Evolutionary conservation across 1,140 invertebrate species (phyloP), one percentile per base, ranked within the genome.

Genomic region (Drosophila auraria): DNA sequence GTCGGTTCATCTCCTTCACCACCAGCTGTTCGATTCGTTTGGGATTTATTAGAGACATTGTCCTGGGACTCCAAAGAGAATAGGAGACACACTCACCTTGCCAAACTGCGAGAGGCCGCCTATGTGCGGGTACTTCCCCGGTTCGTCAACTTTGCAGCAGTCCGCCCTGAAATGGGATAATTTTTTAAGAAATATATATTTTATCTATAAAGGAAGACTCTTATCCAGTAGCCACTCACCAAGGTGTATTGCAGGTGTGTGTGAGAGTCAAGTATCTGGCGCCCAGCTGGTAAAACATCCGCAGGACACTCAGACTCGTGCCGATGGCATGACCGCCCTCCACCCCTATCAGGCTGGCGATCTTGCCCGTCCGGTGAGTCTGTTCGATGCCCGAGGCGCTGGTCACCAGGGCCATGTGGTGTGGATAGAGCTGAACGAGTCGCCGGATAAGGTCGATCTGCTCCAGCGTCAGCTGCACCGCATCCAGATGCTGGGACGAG

Each of bases 371-470:
- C 20, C 92, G 90, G 80, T 96, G 96, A 2, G 95, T 95, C 72
- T 95, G 93, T 62, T 94, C 93, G 60, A 97, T 95, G 72, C 95
- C 96, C 96, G 80, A 47, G 5, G 97, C 95, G 2, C 96, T 96
- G 23, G 96, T 96, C 60, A 96, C 97, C 54, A 97, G 95, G 47
- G 95, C 95, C 89, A 98, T 96, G 68, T 96, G 94, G 57, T 96
- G 95, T 7, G 96, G 95, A 92, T 98, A 98, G 84, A 96, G 96
- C 59, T 96, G 95, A 38, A 97, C 96, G 30, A 98, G 95, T 80
- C 97, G 94, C 89, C 97, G 96, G 80, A 98, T 98, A 57, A 97
- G 94, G 92, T 98, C 97, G 78, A 98, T 96, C 93, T 98, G 97
- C 80, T 98, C 97, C 82, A 98, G 94, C 12, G 97, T 97, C 82